Conservation (phyloP, 2,113 vertebrate genomes). For the Calyptomena viridis region DNA sequence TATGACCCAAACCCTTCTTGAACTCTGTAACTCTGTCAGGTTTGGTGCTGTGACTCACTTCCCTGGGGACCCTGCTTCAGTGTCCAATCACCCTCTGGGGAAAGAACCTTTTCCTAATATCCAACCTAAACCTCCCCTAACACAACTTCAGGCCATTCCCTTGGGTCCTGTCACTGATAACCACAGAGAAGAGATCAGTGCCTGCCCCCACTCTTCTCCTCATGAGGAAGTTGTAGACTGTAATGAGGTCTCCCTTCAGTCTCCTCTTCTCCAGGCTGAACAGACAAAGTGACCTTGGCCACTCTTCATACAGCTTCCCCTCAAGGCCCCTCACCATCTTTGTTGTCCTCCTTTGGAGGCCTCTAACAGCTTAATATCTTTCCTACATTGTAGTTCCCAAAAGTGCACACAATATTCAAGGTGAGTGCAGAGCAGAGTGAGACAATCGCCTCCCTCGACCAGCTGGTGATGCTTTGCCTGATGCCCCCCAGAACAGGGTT, state of each 20-base stretch:
- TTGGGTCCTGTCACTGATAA: not conserved
- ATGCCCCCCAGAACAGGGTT: not conserved
- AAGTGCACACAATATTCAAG: not conserved
- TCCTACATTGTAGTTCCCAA: not conserved
- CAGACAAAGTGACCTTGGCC: not conserved
- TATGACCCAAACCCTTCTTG: not conserved
- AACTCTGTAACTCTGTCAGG: not conserved
- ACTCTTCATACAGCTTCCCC: not conserved
- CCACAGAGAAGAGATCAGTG: not conserved
- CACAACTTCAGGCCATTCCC: not conserved
- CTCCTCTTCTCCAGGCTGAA: not conserved
- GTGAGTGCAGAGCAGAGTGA: not conserved
- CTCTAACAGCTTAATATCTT: not conserved
- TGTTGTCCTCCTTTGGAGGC: not conserved
- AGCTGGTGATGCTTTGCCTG: not conserved
- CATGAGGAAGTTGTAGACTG: not conserved
- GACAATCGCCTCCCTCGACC: not conserved
- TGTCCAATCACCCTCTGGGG: not conserved
- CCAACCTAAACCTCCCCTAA: not conserved
- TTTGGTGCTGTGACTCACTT: not conserved
- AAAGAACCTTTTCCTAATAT: not conserved
- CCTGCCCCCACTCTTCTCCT: not conserved
- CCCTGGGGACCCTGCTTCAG: not conserved
- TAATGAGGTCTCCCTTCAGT: not conserved
- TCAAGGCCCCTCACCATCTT: not conserved